A percentile compares a stretch with the other conserved stretches of the same genome.
phyloP scores from a whole-genome alignment of 2,113 vertebrate species.

The Asarcornis scutulata region DNA sequence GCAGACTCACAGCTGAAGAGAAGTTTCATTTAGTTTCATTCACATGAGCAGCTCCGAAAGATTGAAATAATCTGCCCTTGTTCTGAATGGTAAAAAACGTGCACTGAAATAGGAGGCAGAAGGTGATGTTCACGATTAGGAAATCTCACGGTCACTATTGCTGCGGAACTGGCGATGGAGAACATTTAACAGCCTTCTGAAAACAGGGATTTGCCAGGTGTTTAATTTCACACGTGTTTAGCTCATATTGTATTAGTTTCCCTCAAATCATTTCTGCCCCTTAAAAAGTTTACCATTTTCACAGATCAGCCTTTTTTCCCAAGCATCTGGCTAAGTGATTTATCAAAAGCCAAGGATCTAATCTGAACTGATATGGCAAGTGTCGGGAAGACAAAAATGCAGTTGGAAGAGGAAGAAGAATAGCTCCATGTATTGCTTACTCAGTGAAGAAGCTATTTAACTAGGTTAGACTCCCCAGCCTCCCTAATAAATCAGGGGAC shows the following conservation, averaged over 20 bases:
- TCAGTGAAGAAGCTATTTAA: conserved; percentile 9
- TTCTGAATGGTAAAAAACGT: neutral
- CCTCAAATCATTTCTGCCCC: neutral
- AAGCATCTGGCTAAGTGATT: conserved; percentile 22
- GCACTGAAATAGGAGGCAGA: neutral
- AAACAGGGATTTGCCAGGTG: neutral
- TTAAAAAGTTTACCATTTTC: conserved; percentile 1
- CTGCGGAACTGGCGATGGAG: neutral
- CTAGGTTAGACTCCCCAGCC: neutral
- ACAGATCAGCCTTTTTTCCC: neutral
- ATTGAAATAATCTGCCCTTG: neutral
- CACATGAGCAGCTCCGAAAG: neutral
- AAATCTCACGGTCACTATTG: neutral
- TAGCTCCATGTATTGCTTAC: neutral
- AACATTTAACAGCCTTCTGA: neutral
- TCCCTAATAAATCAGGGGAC: neutral
- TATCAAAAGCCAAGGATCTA: neutral
- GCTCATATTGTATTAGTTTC: neutral
- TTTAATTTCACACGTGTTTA: neutral
- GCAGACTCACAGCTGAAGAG: neutral
- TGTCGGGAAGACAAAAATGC: neutral
- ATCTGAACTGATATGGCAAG: neutral
- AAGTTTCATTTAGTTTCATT: neutral
- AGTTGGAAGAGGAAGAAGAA: neutral
- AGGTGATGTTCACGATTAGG: neutral